A percentile compares a stretch with the other conserved stretches of the same genome.
phyloP scores from a whole-genome alignment of 2,113 vertebrate genomes.

The Edolisoma coerulescens region DNA sequence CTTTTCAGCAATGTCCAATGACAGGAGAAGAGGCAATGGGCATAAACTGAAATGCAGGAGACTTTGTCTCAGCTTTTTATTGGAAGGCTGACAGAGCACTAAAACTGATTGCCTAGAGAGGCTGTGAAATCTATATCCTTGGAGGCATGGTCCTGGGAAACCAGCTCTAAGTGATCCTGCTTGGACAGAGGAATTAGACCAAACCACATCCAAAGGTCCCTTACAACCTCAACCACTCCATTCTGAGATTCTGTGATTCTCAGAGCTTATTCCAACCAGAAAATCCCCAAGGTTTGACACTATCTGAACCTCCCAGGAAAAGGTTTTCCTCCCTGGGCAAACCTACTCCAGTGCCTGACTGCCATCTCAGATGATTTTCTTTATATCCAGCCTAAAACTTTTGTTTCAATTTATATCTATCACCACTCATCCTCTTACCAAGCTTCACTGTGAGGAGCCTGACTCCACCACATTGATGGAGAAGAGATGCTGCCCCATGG shows the following conservation, averaged over 20 bases:
- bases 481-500: background rate
- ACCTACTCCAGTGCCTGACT: background rate
- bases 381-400: background rate
- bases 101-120: background rate
- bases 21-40: background rate
- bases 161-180: background rate
- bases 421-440: background rate
- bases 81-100: background rate
- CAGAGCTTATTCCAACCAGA: background rate
- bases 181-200: background rate
- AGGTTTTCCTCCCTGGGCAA: background rate
- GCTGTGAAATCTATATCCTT: background rate
- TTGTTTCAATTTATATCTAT: background rate
- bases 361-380: background rate
- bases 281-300: background rate
- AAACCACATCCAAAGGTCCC: background rate
- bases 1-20: background rate
- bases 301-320: background rate
- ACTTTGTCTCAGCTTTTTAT: background rate
- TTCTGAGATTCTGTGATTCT: background rate
- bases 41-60: background rate
- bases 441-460: background rate
- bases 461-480: background rate
- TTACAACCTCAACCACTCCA: background rate
- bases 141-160: background rate